Base-by-base conservation (phyloP, 2,888 invertebrate species). In the Himalopsyche tibetana region DNA sequence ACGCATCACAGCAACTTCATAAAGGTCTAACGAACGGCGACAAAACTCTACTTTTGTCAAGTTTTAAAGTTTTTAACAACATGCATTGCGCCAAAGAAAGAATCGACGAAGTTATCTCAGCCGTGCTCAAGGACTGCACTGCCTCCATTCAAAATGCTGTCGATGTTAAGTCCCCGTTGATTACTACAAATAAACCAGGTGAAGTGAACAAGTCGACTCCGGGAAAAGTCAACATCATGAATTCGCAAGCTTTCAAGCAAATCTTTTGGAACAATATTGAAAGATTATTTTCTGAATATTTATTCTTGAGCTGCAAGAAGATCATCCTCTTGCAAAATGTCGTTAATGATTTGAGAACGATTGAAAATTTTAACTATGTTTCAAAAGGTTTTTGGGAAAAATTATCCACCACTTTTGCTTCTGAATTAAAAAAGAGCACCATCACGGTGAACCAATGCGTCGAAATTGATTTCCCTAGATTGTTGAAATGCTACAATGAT, bases 221-320 rank as follows among this genome's bases (percentile, higher is more conserved):
- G 86, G 90, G 95, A 86, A 90, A 94, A 92, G 93, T 93, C 87
- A 90, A 94, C 90, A 89, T 94, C 86, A 91, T 92, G 94, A 91
- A 94, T 91, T 89, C 94, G 89, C 90, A 92, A 91, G 94, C 92
- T 90, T 94, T 92, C 89, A 94, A 90, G 91, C 92, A 90, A 89
- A 93, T 96, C 90, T 94, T 99, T 6, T 99, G 98, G 98, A 95
- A 96, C 87, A 97, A 97, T 89, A 94, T 99, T 90, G 98, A 98
- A 90, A 96, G 96, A 91, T 92, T 97, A 11, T 96, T 98, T 90
- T 96, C 96, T 90, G 95, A 95, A 86, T 95, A 95, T 86, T 94
- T 97, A 69, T 96, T 94, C 89, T 94, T 94, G 86, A 94, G 95
- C 89, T 96, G 96, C 90, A 94, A 95, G 88, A 96, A 96, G 92